phyloP scores from a whole-genome alignment of 2,888 invertebrate genomes.

The Epistrophe eligans region DNA sequence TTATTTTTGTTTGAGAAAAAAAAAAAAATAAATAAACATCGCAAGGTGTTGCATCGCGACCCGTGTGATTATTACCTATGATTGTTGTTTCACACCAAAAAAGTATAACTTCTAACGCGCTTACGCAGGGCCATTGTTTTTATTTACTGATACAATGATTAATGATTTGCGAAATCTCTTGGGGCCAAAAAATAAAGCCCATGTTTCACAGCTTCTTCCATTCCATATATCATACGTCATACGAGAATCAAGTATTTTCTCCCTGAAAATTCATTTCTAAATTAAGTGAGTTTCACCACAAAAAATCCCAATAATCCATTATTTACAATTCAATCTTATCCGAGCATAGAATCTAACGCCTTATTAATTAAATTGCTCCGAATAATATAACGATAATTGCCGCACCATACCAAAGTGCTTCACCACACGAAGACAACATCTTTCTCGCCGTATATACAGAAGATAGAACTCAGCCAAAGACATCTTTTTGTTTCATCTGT shows the following conservation, averaged over 20 bases:
- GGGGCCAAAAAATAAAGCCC: not conserved
- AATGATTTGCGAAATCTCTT: not conserved
- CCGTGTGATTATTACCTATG: too few relatives aligned
- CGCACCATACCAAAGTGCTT: conserved; percentile 59
- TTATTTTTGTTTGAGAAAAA: too few relatives aligned
- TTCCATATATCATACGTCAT: not conserved
- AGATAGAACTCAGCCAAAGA: conserved; percentile 4
- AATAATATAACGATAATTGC: conserved; percentile 73
- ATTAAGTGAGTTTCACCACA: not conserved
- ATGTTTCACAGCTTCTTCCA: not conserved
- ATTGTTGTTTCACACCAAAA: too few relatives aligned
- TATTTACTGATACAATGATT: too few relatives aligned
- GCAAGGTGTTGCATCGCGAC: too few relatives aligned
- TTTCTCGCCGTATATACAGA: conserved; percentile 4
- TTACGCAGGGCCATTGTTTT: too few relatives aligned
- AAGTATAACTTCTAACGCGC: too few relatives aligned
- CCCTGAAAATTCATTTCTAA: not conserved
- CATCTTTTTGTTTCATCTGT: conserved; percentile 64
- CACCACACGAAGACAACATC: conserved; percentile 38
- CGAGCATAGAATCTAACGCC: conserved; percentile 64
- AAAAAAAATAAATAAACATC: too few relatives aligned
- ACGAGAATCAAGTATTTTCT: not conserved
- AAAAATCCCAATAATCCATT: conserved; percentile 50
- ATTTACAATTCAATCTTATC: conserved; percentile 70
- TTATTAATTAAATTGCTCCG: conserved; percentile 75